These are phyloP conservation scores for Dicyrtomina minuta DNA, from an alignment of 2,888 invertebrate genomes.

Conservation along the genomic window DNA sequence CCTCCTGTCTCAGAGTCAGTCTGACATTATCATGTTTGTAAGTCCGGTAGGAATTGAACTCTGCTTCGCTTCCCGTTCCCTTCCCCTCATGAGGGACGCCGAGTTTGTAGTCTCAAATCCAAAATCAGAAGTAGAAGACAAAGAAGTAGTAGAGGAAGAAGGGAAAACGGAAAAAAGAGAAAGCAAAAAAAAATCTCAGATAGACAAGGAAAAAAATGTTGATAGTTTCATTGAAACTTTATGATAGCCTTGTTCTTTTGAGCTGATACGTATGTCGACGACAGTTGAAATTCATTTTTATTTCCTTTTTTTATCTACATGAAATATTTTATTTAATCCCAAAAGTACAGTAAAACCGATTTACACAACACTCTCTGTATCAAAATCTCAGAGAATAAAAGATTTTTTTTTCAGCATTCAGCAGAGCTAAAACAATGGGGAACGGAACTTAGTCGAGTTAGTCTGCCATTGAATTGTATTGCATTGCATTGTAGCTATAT, in stretches of 20 bases:
- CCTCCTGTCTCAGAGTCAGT: not conserved
- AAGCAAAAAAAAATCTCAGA: not conserved
- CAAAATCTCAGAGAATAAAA: not conserved
- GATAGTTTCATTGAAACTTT: constrained; percentile 24
- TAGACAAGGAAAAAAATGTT: constrained; percentile 1
- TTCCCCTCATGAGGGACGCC: too few relatives aligned
- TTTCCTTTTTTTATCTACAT: constrained; percentile 7
- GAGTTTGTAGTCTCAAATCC: too few relatives aligned
- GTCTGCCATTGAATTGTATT: too few relatives aligned
- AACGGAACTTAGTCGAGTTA: too few relatives aligned
- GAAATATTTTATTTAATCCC: constrained; percentile 25
- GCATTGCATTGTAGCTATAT: too few relatives aligned
- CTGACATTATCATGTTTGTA: not conserved
- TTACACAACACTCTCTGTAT: constrained; percentile 12
- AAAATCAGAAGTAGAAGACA: too few relatives aligned
- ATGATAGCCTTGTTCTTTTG: constrained; percentile 6
- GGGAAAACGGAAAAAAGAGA: not conserved
- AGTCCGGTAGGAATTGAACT: not conserved
- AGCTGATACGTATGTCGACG: not conserved
- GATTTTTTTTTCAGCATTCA: too few relatives aligned
- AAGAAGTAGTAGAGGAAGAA: constrained; percentile 17
- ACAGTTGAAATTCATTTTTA: constrained; percentile 22
- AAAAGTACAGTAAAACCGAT: constrained; percentile 20
- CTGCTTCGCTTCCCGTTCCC: not conserved
- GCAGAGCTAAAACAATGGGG: too few relatives aligned